Base-by-base conservation (phyloP, 2,888 invertebrate genomes). In the Cheilosia soror region DNA sequence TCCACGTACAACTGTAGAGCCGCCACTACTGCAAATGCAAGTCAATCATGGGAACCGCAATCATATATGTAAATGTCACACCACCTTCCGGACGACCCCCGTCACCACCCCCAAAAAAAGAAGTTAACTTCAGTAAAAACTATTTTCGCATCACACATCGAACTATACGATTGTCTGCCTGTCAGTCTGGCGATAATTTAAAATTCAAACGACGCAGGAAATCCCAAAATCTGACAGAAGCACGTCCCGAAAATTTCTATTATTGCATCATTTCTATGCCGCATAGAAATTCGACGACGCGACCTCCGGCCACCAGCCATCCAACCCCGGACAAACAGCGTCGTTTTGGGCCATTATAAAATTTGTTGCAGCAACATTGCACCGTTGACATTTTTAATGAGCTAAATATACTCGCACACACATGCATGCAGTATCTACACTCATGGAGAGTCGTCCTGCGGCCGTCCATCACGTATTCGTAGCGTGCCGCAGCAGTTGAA, bases 361-460 rank as follows among this genome's bases (percentile, higher is more conserved):
- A 86, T 86, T 86, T 86, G 86, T 86, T 86, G 86, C 86, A 80
- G 86, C 86, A 86, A 86, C 86, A 86, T 82, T 81, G 86, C 81
- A 82, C 81, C 77, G 73, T 78, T 86, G 86, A 86, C 82, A 86
- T 86, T 86, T 86, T 86, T 86, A 86, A 86, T 86, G 86, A 86
- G 86, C 81, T 86, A 73, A 82, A 73, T 51, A 86, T 29, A 68
- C 20, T 33, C 31, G 2, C 29, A 44, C 42, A 6, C 37, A 49
- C 11, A 13, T 49, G 20, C 20, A 20, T 20, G 20, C 20, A 20
- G 20, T 20, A 42, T 13, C 9, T 51, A 33, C 15, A 27, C n/a
- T 40, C n/a, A 29, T 27, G 57, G 55, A 20, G 20, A 53, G 49
- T 31, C 1, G 40, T 40, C 53, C 44, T 68, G 58, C 33, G 13